Percentiles rank a stretch among this genome's conserved stretches.
phyloP scores from a whole-genome alignment of 2,888 invertebrate genomes.

The Monoplex corrugatus region DNA sequence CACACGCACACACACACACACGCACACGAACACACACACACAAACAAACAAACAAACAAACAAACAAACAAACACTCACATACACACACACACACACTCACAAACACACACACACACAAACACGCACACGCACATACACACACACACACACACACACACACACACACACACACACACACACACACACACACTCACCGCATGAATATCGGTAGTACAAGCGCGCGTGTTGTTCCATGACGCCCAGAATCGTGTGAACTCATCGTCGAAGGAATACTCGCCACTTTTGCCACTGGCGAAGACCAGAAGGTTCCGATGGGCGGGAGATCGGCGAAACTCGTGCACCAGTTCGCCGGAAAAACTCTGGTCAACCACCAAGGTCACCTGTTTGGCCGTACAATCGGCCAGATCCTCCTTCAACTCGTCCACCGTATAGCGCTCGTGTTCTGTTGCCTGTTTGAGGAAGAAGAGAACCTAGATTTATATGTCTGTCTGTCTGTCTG shows the following conservation, averaged over 20 bases:
- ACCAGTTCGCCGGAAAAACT: constrained; percentile 82
- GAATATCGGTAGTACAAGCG: constrained; percentile 77
- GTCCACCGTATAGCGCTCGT: constrained; percentile 82
- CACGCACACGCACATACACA: background rate
- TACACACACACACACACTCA: background rate
- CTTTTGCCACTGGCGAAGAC: constrained; percentile 80
- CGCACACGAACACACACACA: background rate
- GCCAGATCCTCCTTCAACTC: constrained; percentile 83
- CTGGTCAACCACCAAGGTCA: constrained; percentile 82
- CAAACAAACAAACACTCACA: background rate
- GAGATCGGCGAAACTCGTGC: constrained; percentile 76
- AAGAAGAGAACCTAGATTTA: constrained; percentile 3
- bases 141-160: constrained; percentile 3
- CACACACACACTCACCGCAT: constrained; percentile 72
- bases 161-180: background rate
- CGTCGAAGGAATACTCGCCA: constrained; percentile 78
- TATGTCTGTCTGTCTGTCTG: no score
- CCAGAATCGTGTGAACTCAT: constrained; percentile 81
- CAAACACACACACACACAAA: background rate
- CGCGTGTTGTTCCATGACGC: constrained; percentile 75
- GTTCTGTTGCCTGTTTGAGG: constrained; percentile 81
- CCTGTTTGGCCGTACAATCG: constrained; percentile 82
- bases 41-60: background rate
- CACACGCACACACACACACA: no score
- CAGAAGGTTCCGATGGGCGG: constrained; percentile 78